A percentile compares a stretch with the other conserved stretches of the same genome.
phyloP scores from a whole-genome alignment of 2,797 vertebrate genomes.

The Hoplostethus atlanticus region DNA sequence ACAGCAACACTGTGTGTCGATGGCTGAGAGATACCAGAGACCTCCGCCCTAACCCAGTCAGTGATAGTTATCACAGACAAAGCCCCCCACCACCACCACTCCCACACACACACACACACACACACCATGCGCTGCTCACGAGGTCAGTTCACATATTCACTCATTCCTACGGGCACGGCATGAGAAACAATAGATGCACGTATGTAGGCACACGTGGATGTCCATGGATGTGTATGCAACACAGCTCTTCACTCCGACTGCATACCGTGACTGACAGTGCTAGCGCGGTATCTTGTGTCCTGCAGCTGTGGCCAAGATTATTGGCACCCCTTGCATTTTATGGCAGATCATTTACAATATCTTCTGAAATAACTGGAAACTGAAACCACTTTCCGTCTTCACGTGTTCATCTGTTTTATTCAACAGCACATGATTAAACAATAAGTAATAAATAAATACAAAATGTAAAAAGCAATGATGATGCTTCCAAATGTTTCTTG shows the following conservation, averaged over 20 bases:
- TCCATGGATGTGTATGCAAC: conserved; percentile 50
- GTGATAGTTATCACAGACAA: conserved; percentile 78
- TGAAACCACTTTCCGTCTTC: no score
- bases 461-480: no score
- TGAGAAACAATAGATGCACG: conserved; percentile 71
- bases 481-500: no score
- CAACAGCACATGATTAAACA: no score
- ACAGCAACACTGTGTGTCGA: conserved; percentile 75
- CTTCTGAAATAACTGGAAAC: no score
- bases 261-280: conserved; percentile 23
- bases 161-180: conserved; percentile 56
- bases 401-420: no score
- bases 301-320: no score
- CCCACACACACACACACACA: background rate
- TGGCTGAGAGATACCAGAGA: conserved; percentile 79
- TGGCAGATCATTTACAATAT: no score
- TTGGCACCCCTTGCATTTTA: no score
- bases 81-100: conserved; percentile 38
- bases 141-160: conserved; percentile 50
- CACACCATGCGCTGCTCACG: conserved; percentile 24
- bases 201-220: conserved; percentile 32
- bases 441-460: no score
- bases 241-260: conserved; percentile 39
- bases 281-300: no score
- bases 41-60: conserved; percentile 78